phyloP scores from a whole-genome alignment of 2,888 invertebrate species.

The Lepidochitona cinerea region DNA sequence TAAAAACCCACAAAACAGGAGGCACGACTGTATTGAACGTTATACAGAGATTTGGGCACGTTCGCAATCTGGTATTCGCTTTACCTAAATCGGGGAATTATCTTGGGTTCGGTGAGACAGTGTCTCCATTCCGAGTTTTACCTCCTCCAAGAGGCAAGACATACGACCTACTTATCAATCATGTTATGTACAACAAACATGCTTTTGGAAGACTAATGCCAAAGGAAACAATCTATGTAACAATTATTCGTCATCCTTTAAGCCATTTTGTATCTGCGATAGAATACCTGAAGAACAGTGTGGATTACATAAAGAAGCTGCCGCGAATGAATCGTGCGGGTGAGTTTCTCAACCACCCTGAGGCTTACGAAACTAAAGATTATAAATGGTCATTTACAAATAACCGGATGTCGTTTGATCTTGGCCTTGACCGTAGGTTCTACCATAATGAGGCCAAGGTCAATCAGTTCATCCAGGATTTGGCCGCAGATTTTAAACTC shows the following conservation, averaged over 20 bases:
- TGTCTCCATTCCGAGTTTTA: background rate
- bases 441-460: background rate
- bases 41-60: slow-evolving; percentile 15
- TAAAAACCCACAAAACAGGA: slow-evolving; percentile 20
- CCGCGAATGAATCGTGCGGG: slow-evolving; percentile 19
- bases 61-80: slow-evolving; percentile 3
- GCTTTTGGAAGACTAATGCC: slow-evolving; percentile 37
- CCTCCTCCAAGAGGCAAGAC: background rate
- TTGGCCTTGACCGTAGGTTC: background rate
- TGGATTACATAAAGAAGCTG: background rate
- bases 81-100: slow-evolving; percentile 13
- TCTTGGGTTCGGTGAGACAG: slow-evolving; percentile 15
- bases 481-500: slow-evolving; percentile 40
- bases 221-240: slow-evolving; percentile 27
- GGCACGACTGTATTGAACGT: slow-evolving; percentile 16
- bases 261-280: slow-evolving; percentile 36
- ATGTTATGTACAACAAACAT: slow-evolving; percentile 20
- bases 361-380: background rate
- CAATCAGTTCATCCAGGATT: slow-evolving; percentile 25
- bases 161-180: slow-evolving; percentile 20
- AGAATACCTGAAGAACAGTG: slow-evolving; percentile 20
- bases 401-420: slow-evolving; percentile 26
- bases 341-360: background rate
- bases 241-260: slow-evolving; percentile 38
- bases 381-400: slow-evolving; percentile 19